Evolutionary conservation across 2,797 vertebrate species (phyloP).

Genomic region (Aselliscus stoliczkanus): DNA sequence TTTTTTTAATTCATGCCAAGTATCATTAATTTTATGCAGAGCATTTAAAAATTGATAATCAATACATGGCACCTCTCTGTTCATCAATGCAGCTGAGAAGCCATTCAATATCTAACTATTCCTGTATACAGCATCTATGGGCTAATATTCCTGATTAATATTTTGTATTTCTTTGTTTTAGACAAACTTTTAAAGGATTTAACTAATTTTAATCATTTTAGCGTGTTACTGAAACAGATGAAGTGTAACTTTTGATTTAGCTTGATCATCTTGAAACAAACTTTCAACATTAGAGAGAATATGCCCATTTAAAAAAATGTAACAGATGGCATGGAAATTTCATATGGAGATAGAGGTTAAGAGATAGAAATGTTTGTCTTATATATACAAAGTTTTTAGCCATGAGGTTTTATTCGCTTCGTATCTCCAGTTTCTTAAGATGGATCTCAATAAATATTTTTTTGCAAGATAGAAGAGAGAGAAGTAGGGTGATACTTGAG

Average conservation of each 20-base stretch:
- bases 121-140: background rate
- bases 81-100: background rate
- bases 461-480: background rate
- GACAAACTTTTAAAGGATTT: background rate
- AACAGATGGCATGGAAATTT: background rate
- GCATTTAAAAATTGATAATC: background rate
- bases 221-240: background rate
- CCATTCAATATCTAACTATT: background rate
- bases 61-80: background rate
- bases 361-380: background rate
- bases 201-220: background rate
- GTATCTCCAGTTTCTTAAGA: constrained; percentile 18
- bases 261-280: constrained; percentile 24
- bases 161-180: background rate
- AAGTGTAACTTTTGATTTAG: background rate
- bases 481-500: background rate
- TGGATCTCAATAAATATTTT: background rate
- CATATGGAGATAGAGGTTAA: background rate
- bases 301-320: background rate
- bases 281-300: background rate
- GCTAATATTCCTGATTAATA: background rate
- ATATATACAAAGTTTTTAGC: background rate
- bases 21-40: background rate
- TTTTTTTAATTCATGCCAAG: background rate
- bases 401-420: background rate